These are phyloP conservation scores for Tetraneura akinire DNA, from an alignment of 1,140 invertebrate species.

Conservation along the genomic window DNA sequence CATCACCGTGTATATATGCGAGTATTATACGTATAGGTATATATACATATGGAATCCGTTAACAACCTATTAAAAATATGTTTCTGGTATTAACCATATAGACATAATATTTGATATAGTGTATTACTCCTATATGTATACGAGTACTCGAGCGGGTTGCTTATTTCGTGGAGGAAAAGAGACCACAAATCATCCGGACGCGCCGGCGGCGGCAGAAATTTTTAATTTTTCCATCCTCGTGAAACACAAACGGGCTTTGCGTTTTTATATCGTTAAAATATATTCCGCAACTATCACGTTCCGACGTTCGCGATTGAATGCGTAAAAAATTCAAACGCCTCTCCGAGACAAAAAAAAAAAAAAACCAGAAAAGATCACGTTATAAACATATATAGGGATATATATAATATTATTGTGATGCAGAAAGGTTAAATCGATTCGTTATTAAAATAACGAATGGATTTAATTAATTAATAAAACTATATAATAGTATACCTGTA, in stretches of 20 bases:
- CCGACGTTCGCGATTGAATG: neutral
- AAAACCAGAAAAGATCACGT: too few species aligned
- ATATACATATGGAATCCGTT: neutral
- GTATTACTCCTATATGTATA: too few species aligned
- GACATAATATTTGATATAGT: neutral
- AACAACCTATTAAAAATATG: slow-evolving; percentile 50
- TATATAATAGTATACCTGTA: too few species aligned
- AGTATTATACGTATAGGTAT: too few species aligned
- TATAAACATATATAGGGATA: too few species aligned
- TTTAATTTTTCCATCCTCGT: neutral
- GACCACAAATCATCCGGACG: slow-evolving; percentile 33
- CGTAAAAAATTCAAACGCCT: neutral
- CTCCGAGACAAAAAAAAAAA: neutral
- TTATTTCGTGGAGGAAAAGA: slow-evolving; percentile 2
- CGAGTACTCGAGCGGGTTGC: neutral
- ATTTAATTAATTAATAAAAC: too few species aligned
- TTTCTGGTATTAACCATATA: slow-evolving; percentile 2
- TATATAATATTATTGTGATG: too few species aligned
- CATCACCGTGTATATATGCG: slow-evolving; percentile 23
- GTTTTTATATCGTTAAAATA: too few species aligned
- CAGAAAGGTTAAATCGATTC: too few species aligned
- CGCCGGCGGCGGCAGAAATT: neutral
- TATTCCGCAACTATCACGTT: slow-evolving; percentile 7
- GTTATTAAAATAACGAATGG: too few species aligned
- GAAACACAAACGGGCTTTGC: neutral